These are phyloP conservation scores for Furcifer pardalis DNA, from an alignment of 2,797 vertebrate species.

Conservation along the genomic window DNA sequence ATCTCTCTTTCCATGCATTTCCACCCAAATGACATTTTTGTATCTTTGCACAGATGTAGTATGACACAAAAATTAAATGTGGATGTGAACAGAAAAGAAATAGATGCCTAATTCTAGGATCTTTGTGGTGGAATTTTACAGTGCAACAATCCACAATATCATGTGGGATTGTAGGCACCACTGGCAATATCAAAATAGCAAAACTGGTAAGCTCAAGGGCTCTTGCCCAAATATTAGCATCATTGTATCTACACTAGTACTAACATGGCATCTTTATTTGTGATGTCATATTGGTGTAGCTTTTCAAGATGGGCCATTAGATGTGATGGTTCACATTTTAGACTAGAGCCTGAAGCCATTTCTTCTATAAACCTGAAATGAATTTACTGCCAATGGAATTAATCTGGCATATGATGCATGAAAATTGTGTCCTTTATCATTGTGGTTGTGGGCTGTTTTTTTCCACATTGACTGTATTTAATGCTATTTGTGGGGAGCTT, in stretches of 20 bases:
- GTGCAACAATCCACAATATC: neutral
- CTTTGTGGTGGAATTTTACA: conserved; percentile 13
- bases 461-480: conserved; percentile 5
- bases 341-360: neutral
- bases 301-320: neutral
- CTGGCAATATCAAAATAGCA: neutral
- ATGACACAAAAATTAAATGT: conserved; percentile 57
- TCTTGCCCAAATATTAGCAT: neutral
- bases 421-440: neutral
- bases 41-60: conserved; percentile 72
- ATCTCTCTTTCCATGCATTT: neutral
- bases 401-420: conserved; percentile 12
- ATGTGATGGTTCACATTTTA: conserved; percentile 3
- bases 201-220: neutral
- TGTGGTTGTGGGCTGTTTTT: neutral
- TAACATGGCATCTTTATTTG: neutral
- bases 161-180: conserved; percentile 16
- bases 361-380: conserved; percentile 4
- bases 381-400: neutral
- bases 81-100: conserved; percentile 58
- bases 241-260: neutral
- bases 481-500: neutral
- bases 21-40: conserved; percentile 47
- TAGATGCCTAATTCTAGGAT: conserved; percentile 44
- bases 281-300: neutral